Percentiles rank a stretch among this genome's conserved stretches.
phyloP scores from a whole-genome alignment of 2,113 vertebrate species.

The Synodontis membranacea region DNA sequence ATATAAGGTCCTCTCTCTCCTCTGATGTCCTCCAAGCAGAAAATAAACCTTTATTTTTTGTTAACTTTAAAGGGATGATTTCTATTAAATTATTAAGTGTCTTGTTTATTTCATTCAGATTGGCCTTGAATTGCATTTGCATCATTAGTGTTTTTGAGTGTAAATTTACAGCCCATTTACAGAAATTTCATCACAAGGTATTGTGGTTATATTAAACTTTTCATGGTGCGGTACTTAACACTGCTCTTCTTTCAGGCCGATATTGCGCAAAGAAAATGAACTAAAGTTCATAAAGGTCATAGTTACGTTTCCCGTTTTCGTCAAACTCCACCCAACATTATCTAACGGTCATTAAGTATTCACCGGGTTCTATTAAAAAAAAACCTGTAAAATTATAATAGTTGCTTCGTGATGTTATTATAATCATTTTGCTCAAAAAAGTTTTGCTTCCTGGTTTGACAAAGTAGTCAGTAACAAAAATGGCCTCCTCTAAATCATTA shows the following conservation, averaged over 20 bases:
- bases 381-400: background rate
- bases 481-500: background rate
- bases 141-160: no score
- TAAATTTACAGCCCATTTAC: no score
- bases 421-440: no score
- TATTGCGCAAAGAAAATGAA: background rate
- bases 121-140: no score
- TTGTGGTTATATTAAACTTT: background rate
- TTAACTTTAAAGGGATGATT: no score
- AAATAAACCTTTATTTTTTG: no score
- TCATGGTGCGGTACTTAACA: background rate
- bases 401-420: background rate
- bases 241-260: background rate
- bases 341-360: background rate
- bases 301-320: background rate
- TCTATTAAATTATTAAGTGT: no score
- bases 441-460: no score
- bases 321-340: background rate
- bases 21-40: no score
- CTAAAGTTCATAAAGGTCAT: background rate
- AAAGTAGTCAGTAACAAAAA: background rate
- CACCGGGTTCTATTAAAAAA: background rate
- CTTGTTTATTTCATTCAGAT: no score
- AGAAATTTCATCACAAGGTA: background rate
- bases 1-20: no score